Evolutionary conservation across 2,797 vertebrate species (phyloP).

Genomic region (Staurois parvus): DNA sequence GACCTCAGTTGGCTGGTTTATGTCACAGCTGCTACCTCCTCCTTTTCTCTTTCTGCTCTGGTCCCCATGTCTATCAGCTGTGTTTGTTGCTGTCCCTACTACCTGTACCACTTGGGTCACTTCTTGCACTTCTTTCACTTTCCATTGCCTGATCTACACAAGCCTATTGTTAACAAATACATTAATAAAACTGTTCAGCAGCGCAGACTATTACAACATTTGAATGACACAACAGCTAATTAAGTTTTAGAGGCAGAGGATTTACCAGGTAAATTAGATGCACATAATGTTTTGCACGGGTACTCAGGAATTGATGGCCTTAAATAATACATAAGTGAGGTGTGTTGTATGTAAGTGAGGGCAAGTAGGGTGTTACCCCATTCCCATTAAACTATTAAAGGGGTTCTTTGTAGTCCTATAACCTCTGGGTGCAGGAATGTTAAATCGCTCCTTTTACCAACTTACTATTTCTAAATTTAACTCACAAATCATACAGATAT

Average conservation of each 20-base stretch:
- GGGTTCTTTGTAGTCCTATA: no score
- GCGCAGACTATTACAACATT: background rate
- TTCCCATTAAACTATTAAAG: no score
- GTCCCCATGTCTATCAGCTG: slow-evolving; percentile 43
- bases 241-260: background rate
- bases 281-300: background rate
- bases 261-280: no score
- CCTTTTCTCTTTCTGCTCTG: slow-evolving; percentile 61
- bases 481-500: no score
- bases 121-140: slow-evolving; percentile 22
- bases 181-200: background rate
- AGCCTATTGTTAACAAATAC: background rate
- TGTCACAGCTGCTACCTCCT: slow-evolving; percentile 80
- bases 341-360: no score
- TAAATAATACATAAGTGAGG: no score
- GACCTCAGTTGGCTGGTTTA: slow-evolving; percentile 81
- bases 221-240: background rate
- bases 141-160: slow-evolving; percentile 15
- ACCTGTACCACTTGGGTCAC: slow-evolving; percentile 35
- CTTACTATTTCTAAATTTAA: no score
- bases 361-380: no score
- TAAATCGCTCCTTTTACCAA: no score
- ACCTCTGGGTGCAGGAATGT: no score
- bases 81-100: slow-evolving; percentile 50
- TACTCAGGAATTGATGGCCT: no score